Evolutionary conservation across 2,888 invertebrate genomes (phyloP).

Genomic region (Ariolimax columbianus): DNA sequence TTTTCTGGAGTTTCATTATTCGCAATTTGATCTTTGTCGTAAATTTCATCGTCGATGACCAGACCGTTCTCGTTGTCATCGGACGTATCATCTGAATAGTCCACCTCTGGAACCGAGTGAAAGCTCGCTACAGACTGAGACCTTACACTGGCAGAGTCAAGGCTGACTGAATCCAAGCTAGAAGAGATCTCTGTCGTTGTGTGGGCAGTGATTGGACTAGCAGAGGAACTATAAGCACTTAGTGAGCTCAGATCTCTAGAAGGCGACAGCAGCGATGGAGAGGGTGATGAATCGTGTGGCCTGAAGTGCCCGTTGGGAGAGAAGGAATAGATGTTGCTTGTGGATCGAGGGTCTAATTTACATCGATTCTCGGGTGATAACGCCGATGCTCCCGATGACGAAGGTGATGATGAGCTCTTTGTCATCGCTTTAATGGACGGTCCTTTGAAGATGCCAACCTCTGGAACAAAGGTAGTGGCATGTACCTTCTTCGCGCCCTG

Average conservation of each 20-base stretch:
- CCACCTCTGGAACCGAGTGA: conserved; percentile 13
- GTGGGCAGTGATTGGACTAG: conserved; percentile 17
- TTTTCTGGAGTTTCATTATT: neutral
- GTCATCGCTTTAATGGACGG: conserved; percentile 54
- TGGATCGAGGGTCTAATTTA: conserved; percentile 3
- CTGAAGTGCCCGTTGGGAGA: neutral
- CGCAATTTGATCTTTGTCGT: neutral
- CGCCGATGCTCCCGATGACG: conserved; percentile 10
- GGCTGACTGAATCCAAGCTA: conserved; percentile 33
- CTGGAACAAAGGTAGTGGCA: conserved; percentile 72
- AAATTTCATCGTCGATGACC: conserved; percentile 30
- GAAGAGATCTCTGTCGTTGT: conserved; percentile 20
- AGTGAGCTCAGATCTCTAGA: conserved; percentile 1
- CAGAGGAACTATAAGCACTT: neutral
- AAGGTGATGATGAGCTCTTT: conserved; percentile 31
- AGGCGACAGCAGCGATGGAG: conserved; percentile 23
- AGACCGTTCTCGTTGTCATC: conserved; percentile 26
- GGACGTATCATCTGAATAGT: conserved; percentile 28
- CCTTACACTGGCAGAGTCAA: conserved; percentile 30
- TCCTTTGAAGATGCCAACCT: conserved; percentile 66
- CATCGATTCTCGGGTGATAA: conserved; percentile 7
- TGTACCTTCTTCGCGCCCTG: conserved; percentile 66
- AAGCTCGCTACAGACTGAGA: conserved; percentile 37
- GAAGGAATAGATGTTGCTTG: neutral
- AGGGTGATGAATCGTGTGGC: neutral